A percentile compares a stretch with the other conserved stretches of the same genome.
Conservation (phyloP, 2,797 vertebrate species). For the Sebastes wilsoni region DNA sequence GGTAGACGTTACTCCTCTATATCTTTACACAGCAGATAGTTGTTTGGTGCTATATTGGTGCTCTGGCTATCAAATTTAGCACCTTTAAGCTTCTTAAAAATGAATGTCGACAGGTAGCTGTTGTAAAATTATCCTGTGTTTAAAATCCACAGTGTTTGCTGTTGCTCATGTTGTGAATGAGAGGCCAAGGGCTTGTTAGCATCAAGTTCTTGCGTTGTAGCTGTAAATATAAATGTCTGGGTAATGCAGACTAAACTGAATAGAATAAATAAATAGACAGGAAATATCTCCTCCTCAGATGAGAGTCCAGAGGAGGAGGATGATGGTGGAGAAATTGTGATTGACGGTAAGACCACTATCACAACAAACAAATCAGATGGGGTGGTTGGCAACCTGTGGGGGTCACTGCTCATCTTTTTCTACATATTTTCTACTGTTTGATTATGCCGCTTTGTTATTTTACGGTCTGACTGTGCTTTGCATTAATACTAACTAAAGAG, state of each 20-base stretch:
- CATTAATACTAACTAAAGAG: neutral
- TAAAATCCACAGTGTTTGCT: neutral
- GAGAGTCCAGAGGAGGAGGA: slow-evolving; percentile 75
- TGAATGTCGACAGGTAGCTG: neutral
- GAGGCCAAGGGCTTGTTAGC: neutral
- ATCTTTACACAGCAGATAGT: neutral
- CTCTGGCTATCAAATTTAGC: neutral
- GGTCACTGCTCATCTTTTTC: neutral
- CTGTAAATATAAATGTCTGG: slow-evolving; percentile 46
- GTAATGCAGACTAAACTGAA: slow-evolving; percentile 59
- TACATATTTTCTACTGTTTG: neutral
- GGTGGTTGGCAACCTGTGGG: neutral
- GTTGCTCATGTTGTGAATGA: neutral
- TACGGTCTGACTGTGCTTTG: neutral
- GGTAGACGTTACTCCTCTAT: neutral
- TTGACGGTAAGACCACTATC: slow-evolving; percentile 74
- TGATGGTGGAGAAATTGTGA: slow-evolving; percentile 78
- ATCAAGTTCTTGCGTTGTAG: slow-evolving; percentile 29
- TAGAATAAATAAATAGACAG: slow-evolving; percentile 28
- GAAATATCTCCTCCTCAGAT: slow-evolving; percentile 71
- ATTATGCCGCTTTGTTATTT: neutral
- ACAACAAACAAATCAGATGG: slow-evolving; percentile 9
- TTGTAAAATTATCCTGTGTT: neutral
- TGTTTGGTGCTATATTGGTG: neutral
- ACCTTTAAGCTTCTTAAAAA: neutral